Base-by-base conservation (phyloP, 1,140 invertebrate species). In the Ditylenchus dipsaci region DNA sequence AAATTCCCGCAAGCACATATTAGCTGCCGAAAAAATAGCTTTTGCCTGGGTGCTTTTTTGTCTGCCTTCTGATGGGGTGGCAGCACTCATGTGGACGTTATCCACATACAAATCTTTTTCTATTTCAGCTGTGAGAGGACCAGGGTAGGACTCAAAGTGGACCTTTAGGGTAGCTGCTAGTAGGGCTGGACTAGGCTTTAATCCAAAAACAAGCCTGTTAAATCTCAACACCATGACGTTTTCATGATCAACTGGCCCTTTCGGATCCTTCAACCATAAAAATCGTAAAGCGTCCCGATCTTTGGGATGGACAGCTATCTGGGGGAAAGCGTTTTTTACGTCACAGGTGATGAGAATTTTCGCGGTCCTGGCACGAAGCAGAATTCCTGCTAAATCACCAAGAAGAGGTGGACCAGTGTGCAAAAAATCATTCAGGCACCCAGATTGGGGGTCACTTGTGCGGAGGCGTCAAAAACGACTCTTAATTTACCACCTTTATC, bases 291-390 rank as follows among this genome's bases (percentile, higher is more conserved):
- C 47, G 21, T 69, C 68, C 33, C 33, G 8, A 9, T 69, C 65
- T 1, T 27, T 49, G 0, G 9, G 26, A 1, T 57, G 29, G 8
- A 69, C 23, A 17, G 19, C 29, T 7, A 69, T 21, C 68, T 30
- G 26, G 13, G 71, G 42, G 58, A 69, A 69, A 0, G 68, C 68
- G 1, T 73, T 60, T 13, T 69, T 68, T 1, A 69, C 58, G 42
- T 69, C 68, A 8, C 38, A 42, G 0, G 30, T 60, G 0, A 49
- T 27, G 0, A 45, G 27, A 29, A 8, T 38, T 65, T 67, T 67
- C 1, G 65, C 30, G 8, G 27, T 15, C 29, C 65, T 17, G 60
- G 61, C 33, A 3, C 60, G 13, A 1, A 67, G n/a, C 0, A 67
- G 17, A 7, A 29, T 21, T 23, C 65, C 65, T 23, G 33, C 29